Evolutionary conservation across 2,888 invertebrate species (phyloP).

Genomic region (Dynastes maya): DNA sequence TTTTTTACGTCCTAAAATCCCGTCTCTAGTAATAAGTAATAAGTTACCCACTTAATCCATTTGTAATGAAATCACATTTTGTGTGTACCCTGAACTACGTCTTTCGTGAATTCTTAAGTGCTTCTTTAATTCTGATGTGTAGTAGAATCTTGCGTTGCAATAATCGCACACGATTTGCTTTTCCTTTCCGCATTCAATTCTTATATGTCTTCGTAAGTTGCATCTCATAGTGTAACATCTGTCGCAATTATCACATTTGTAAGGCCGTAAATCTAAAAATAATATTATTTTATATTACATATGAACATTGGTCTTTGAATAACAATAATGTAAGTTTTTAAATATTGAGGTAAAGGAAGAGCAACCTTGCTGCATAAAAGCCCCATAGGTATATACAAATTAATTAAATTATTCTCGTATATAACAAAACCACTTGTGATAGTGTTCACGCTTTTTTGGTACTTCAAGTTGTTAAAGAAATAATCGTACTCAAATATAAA

Average conservation of each 20-base stretch:
- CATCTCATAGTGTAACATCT: slow-evolving; percentile 58
- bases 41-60: background rate
- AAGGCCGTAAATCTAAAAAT: slow-evolving; percentile 41
- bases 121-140: slow-evolving; percentile 53
- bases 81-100: background rate
- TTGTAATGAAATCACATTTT: background rate
- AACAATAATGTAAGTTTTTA: background rate
- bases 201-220: slow-evolving; percentile 47
- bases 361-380: background rate
- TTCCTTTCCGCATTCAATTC: slow-evolving; percentile 50
- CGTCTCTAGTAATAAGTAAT: no score
- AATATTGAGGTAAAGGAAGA: background rate
- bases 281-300: slow-evolving; percentile 4
- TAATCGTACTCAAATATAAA: no score
- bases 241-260: slow-evolving; percentile 51
- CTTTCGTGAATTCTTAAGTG: slow-evolving; percentile 39
- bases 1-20: no score
- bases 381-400: background rate
- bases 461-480: no score
- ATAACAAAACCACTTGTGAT: no score
- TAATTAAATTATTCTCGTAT: no score
- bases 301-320: background rate
- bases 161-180: slow-evolving; percentile 51
- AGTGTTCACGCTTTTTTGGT: no score
- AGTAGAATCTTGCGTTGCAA: slow-evolving; percentile 65